Percentiles rank a stretch among this genome's conserved stretches.
Evolutionary conservation across 1,140 invertebrate species (phyloP).

Genomic region (Meloidogyne hapla): DNA sequence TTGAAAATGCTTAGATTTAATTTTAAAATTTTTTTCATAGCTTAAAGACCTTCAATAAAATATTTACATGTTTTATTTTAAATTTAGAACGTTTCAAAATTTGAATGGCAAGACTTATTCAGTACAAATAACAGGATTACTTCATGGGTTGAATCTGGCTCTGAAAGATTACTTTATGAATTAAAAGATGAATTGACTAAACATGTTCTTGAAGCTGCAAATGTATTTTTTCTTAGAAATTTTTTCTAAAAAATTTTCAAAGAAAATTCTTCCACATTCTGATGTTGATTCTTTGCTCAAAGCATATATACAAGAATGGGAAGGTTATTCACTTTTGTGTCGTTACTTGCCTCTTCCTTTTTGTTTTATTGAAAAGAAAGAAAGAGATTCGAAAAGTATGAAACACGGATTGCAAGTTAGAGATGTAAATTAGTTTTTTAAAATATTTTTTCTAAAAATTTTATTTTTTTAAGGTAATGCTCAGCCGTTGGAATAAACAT

Average conservation of each 20-base stretch:
- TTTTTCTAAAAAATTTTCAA: conserved; percentile 25
- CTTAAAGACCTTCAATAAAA: not conserved
- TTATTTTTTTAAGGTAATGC: conserved; percentile 39
- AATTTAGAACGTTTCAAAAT: conserved; percentile 53
- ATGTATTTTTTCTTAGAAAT: conserved; percentile 13
- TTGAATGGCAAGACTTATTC: conserved; percentile 53
- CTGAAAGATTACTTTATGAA: conserved; percentile 21
- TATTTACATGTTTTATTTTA: too few relatives aligned
- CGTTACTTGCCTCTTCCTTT: conserved; percentile 45
- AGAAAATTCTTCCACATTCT: conserved; percentile 41
- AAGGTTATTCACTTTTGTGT: conserved; percentile 37
- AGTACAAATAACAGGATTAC: conserved; percentile 49
- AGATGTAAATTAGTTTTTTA: not conserved
- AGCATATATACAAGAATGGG: conserved; percentile 49
- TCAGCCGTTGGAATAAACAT: conserved; percentile 37
- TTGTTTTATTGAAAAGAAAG: conserved; percentile 40
- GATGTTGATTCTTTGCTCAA: conserved; percentile 39
- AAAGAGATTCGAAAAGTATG: conserved; percentile 17
- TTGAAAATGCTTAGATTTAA: not conserved
- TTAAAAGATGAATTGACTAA: conserved; percentile 39
- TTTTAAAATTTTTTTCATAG: conserved; percentile 7
- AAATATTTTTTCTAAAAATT: not conserved
- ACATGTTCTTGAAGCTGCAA: conserved; percentile 43
- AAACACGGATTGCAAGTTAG: not conserved
- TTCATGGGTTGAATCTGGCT: conserved; percentile 44